Conservation (phyloP, 2,888 invertebrate species). For the Cataglyphis albicans region DNA sequence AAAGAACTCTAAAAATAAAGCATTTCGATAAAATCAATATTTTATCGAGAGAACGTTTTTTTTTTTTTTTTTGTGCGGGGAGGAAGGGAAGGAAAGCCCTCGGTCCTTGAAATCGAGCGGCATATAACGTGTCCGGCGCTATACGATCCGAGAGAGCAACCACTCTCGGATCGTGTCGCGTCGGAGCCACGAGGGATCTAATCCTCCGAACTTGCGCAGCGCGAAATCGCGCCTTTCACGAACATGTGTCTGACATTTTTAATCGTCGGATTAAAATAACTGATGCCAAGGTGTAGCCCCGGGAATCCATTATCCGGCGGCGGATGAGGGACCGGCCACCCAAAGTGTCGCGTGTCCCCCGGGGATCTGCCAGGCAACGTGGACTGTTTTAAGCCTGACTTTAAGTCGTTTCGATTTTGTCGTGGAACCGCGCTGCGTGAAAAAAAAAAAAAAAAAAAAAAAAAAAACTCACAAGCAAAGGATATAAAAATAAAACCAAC, state of each 20-base stretch:
- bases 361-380: slow-evolving; percentile 70
- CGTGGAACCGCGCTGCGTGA: slow-evolving; percentile 26
- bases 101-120: slow-evolving; percentile 45
- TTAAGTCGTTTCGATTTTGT: slow-evolving; percentile 63
- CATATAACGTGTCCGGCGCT: slow-evolving; percentile 55
- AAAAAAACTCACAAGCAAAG: slow-evolving; percentile 13
- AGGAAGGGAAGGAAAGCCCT: not conserved
- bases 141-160: slow-evolving; percentile 49
- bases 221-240: slow-evolving; percentile 75
- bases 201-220: slow-evolving; percentile 77
- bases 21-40: slow-evolving; percentile 25
- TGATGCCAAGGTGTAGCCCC: slow-evolving; percentile 82
- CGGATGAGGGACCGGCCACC: slow-evolving; percentile 80
- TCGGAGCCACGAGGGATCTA: slow-evolving; percentile 72
- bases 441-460: not conserved
- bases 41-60: not conserved
- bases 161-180: slow-evolving; percentile 47
- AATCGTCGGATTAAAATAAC: slow-evolving; percentile 85
- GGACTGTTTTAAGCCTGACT: slow-evolving; percentile 64
- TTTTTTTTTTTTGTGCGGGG: not conserved
- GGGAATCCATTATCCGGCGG: slow-evolving; percentile 79
- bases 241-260: slow-evolving; percentile 85
- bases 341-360: slow-evolving; percentile 81
- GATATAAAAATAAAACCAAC: no score
- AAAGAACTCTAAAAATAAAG: not conserved